Conservation (phyloP, 2,113 vertebrate species). For the Maccullochella peelii region DNA sequence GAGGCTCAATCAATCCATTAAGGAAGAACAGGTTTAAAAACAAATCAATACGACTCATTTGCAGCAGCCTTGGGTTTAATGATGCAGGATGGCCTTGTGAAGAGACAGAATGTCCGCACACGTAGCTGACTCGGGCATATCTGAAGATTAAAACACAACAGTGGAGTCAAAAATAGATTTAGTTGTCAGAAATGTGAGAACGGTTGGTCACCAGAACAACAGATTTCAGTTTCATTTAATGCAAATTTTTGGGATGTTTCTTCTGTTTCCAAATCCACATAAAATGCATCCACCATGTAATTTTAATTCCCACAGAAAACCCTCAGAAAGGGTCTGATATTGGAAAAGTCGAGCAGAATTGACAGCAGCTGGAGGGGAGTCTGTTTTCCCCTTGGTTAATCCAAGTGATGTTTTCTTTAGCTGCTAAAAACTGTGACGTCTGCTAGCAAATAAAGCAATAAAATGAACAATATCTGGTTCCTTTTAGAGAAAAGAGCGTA, state of each 20-base stretch:
- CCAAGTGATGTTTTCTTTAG: background rate
- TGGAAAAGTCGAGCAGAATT: background rate
- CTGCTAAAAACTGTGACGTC: background rate
- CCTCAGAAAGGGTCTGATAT: too few relatives aligned
- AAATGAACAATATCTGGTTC: background rate
- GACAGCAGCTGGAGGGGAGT: background rate
- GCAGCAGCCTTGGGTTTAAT: background rate
- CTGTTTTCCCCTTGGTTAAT: background rate
- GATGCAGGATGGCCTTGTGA: background rate
- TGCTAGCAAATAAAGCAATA: background rate
- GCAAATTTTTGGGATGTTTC: background rate
- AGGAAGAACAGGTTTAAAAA: background rate
- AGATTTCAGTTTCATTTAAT: background rate
- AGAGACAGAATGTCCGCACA: background rate
- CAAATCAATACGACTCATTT: background rate
- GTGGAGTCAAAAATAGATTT: background rate
- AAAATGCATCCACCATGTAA: background rate
- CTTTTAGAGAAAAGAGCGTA: background rate
- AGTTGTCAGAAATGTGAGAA: background rate
- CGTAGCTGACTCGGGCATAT: background rate
- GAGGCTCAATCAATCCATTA: background rate
- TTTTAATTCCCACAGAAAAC: background rate
- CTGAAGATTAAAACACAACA: background rate
- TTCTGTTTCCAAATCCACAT: background rate
- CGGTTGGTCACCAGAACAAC: too few relatives aligned